Base-by-base conservation (phyloP, 1,140 invertebrate species). In the Carposina sasakii region DNA sequence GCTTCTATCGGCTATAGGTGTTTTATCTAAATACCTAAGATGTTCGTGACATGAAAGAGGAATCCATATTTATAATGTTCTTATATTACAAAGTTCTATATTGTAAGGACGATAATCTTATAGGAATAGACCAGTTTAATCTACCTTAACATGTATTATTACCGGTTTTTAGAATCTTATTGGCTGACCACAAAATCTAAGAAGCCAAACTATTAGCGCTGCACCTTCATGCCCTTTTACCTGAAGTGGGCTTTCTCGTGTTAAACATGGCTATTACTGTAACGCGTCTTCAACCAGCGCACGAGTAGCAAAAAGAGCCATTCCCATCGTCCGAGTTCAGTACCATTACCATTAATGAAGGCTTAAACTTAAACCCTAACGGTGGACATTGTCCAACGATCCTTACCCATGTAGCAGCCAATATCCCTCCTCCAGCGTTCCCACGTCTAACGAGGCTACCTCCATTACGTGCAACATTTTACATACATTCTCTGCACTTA, bases 401-500 rank as follows among this genome's bases (percentile, higher is more conserved):
- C 60, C 54, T 61, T 67, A 63, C 73, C n/a, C 70, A 60, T 72
- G 71, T 69, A 66, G 53, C 43, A 67, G 55, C 50, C 36, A n/a
- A 16, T 13, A 26, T 34, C 47, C 20, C 54, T 24, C 28, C 48
- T 19, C 34, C 52, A 24, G 12, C 63, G 58, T 79, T 83, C 78
- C 76, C 78, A 83, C 76, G 75, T 78, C 65, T 79, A 83, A 83
- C 75, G 60, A 77, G 73, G 60, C 74, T 71, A 64, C 71, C 67
- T 62, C 67, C 65, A 78, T 81, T 78, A 78, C 76, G 68, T 65
- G 53, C 59, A 64, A 64, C 74, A 61, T 76, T 75, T 75, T 76
- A 78, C 68, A 72, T 79, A 71, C 69, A 68, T 70, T 71, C 70
- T 57, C 48, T 54, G 34, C 68, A 63, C 63, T 74, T 76, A 76